A percentile compares a stretch with the other conserved stretches of the same genome.
These are phyloP conservation scores for Chorisops tibialis DNA, from an alignment of 2,888 invertebrate species.

Conservation along the genomic window DNA sequence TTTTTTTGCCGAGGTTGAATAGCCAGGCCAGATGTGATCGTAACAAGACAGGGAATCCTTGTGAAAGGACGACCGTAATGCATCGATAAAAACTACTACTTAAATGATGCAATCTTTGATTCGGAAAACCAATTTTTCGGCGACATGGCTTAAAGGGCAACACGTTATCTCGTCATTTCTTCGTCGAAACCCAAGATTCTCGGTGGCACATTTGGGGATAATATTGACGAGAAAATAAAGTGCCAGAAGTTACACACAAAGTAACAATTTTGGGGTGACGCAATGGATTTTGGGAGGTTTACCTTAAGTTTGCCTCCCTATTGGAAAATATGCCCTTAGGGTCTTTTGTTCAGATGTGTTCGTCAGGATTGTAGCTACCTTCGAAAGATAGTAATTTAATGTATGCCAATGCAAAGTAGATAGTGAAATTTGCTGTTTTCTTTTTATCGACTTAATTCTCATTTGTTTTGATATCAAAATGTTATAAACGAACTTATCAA, in stretches of 20 bases:
- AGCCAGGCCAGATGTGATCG: conserved; percentile 1
- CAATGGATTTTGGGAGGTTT: conserved; percentile 29
- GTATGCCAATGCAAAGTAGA: conserved; percentile 8
- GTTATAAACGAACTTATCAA: no score
- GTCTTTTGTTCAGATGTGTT: neutral
- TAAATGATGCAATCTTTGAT: conserved; percentile 21
- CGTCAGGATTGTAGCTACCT: conserved; percentile 9
- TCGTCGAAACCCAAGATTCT: conserved; percentile 27
- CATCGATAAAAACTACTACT: conserved; percentile 4
- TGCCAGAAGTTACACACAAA: conserved; percentile 19
- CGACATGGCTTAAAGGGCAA: neutral
- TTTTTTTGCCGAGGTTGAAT: neutral
- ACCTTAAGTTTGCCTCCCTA: neutral
- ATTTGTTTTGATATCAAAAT: no score
- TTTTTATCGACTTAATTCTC: neutral
- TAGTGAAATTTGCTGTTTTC: conserved; percentile 12
- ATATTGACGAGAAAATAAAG: conserved; percentile 23
- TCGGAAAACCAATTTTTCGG: neutral
- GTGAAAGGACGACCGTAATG: neutral
- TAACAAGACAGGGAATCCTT: neutral
- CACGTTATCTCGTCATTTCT: conserved; percentile 27
- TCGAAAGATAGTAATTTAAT: conserved; percentile 15
- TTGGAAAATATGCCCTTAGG: neutral
- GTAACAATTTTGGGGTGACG: conserved; percentile 18
- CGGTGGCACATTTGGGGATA: conserved; percentile 21